Evolutionary conservation across 2,113 vertebrate species (phyloP).

Genomic region (Corythornis madagascariensis): DNA sequence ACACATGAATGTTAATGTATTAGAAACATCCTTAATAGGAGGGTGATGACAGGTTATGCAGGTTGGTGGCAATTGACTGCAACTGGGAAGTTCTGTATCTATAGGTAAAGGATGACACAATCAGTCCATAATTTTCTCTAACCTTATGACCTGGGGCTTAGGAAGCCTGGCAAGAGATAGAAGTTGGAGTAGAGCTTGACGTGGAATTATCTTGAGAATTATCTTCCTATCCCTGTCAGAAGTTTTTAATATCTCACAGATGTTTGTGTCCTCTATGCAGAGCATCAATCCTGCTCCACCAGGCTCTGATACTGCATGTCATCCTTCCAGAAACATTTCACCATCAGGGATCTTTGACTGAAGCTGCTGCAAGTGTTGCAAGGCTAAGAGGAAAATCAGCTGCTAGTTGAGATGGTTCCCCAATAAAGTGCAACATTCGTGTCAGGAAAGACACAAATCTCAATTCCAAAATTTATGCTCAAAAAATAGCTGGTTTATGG

Average conservation of each 20-base stretch:
- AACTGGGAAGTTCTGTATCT: not conserved
- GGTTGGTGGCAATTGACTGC: not conserved
- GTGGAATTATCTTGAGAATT: not conserved
- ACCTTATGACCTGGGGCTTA: constrained; percentile 5
- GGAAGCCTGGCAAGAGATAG: not conserved
- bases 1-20: constrained; percentile 48
- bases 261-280: not conserved
- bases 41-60: not conserved
- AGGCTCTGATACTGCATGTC: fast-evolving
- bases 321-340: not conserved
- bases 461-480: not conserved
- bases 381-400: not conserved
- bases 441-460: not conserved
- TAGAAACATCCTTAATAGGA: not conserved
- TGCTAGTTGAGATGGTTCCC: not conserved
- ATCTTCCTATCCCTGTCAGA: not conserved
- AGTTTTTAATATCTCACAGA: constrained; percentile 19
- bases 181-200: not conserved
- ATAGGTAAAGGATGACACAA: not conserved
- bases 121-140: not conserved
- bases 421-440: not conserved
- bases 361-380: not conserved
- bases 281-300: not conserved
- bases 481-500: not conserved
- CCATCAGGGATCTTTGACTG: not conserved